A percentile compares a stretch with the other conserved stretches of the same genome.
Conservation (phyloP, 2,113 vertebrate species). For the Chionis minor region DNA sequence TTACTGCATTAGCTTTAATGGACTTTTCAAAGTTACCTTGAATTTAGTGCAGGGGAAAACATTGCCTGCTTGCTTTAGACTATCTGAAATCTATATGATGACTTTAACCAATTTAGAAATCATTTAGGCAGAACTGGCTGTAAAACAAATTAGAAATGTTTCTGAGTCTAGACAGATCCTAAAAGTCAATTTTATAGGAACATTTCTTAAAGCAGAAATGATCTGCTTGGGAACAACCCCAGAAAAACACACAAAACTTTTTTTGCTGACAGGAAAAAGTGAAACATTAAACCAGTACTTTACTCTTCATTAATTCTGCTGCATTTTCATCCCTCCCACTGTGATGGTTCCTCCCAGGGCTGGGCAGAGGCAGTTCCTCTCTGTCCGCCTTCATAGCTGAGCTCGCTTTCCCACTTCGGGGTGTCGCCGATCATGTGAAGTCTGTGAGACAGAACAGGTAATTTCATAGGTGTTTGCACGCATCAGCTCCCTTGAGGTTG, state of each 20-base stretch:
- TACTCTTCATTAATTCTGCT: not conserved
- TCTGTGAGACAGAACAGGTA: not conserved
- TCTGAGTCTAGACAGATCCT: not conserved
- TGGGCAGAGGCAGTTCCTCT: not conserved
- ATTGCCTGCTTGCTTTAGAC: not conserved
- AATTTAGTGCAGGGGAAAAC: not conserved
- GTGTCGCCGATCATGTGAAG: not conserved
- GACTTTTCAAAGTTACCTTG: slow-evolving; percentile 18
- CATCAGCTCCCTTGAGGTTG: not conserved
- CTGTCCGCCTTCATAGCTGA: not conserved
- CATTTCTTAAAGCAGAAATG: not conserved
- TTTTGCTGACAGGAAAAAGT: not conserved
- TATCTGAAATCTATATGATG: not conserved
- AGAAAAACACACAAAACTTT: not conserved
- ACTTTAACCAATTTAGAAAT: not conserved
- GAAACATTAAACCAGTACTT: not conserved
- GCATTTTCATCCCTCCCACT: not conserved
- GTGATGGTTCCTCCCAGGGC: not conserved
- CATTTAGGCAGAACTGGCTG: not conserved
- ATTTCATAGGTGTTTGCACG: not conserved
- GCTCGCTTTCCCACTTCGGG: not conserved
- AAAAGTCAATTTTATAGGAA: slow-evolving; percentile 9
- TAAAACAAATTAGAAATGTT: slow-evolving; percentile 18
- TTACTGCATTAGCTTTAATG: not conserved
- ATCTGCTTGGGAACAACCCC: not conserved